Base-by-base conservation (phyloP, 23 tunicate species). In the Trididemnum miniatum region DNA sequence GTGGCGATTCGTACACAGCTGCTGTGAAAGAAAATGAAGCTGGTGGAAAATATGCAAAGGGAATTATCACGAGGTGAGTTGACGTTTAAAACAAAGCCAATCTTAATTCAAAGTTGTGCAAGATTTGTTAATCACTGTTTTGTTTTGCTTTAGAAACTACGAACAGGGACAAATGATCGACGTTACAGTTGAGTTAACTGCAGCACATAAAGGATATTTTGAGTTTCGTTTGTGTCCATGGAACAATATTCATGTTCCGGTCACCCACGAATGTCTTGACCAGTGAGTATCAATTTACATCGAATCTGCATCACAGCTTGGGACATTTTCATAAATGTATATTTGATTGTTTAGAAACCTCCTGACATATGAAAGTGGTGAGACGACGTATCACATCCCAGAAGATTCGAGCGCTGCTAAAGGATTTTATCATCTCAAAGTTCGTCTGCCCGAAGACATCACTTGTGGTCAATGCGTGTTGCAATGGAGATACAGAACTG, bases 31-130 rank as follows among this genome's bases (percentile, higher is more conserved):
- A 91, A 36, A 91, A 91, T 57, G 97, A 86, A 40, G 85, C 88
- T 20, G 91, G 91, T 0, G 97, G 97, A 18, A 87, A 82, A 78
- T 91, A 86, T 40, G 97, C 88, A 0, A 52, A 77, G 62, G 95
- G 95, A 35, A 89, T 89, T 36, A 84, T 89, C 22, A 76, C 80
- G 3, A 78, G 88, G 83, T 87, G 51, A 74, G 76, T 5, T 9
- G 12, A 49, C 12, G 57, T 49, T 49, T 18, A 49, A 49, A 18
- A n/a, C n/a, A n/a, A n/a, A n/a, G n/a, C n/a, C n/a, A n/a, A n/a
- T n/a, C n/a, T n/a, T n/a, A n/a, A n/a, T n/a, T n/a, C n/a, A n/a
- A n/a, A n/a, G n/a, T n/a, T n/a, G n/a, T n/a, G n/a, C n/a, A n/a
- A n/a, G n/a, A n/a, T n/a, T n/a, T n/a, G n/a, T n/a, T n/a, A n/a